Evolutionary conservation across 2,113 vertebrate species (phyloP).

Genomic region (Lepidiolamprologus cunningtoni): DNA sequence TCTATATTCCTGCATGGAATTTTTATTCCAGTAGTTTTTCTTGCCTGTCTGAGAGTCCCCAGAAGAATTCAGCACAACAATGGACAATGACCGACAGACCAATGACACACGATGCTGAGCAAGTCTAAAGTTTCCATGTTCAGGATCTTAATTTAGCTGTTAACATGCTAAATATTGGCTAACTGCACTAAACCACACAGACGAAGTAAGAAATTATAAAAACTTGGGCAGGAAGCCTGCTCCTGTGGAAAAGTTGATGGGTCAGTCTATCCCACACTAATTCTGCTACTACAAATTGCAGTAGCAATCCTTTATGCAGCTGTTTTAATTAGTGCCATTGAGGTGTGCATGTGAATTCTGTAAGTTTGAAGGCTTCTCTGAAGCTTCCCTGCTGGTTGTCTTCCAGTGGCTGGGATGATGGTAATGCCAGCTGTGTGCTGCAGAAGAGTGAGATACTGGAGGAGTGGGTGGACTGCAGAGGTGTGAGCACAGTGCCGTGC

Average conservation of each 20-base stretch:
- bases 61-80: neutral
- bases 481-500: conserved; percentile 65
- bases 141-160: neutral
- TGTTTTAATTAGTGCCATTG: neutral
- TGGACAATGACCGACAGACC: neutral
- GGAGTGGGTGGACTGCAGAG: conserved; percentile 67
- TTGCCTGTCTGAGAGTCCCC: neutral
- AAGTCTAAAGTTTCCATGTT: neutral
- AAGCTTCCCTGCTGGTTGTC: neutral
- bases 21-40: neutral
- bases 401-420: conserved; percentile 68
- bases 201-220: neutral
- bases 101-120: neutral
- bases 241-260: neutral
- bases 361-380: neutral
- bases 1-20: neutral
- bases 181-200: neutral
- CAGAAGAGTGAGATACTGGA: conserved; percentile 51
- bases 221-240: accelerated
- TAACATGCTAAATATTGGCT: neutral
- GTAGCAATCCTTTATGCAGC: neutral
- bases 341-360: neutral
- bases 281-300: neutral
- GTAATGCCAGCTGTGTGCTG: conserved; percentile 63
- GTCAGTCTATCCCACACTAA: neutral